Percentiles rank a stretch among this genome's conserved stretches.
phyloP scores from a whole-genome alignment of 1,140 invertebrate genomes.

The Orussus abietinus region DNA sequence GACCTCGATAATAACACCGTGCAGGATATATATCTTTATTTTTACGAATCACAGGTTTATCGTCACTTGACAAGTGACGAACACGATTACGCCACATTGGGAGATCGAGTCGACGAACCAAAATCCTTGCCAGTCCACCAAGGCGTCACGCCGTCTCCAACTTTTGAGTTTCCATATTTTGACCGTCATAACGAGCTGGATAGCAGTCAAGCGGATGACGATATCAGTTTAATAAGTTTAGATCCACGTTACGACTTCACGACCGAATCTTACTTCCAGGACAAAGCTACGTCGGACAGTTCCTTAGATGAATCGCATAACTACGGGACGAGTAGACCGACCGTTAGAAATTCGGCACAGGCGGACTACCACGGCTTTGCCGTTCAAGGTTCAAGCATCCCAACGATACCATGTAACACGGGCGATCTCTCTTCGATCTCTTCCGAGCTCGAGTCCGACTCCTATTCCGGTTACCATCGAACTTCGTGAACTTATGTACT shows the following conservation, averaged over 20 bases:
- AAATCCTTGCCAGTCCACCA: constrained; percentile 41
- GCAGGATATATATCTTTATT: too few species aligned
- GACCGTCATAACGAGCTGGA: constrained; percentile 41
- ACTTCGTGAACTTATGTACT: constrained; percentile 32
- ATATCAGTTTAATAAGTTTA: constrained; percentile 55
- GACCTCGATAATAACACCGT: too few species aligned
- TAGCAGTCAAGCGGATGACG: constrained; percentile 39
- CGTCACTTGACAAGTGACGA: constrained; percentile 28
- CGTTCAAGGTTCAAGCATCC: constrained; percentile 64
- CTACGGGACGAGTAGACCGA: constrained; percentile 56
- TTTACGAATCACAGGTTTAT: constrained; percentile 26
- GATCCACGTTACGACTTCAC: constrained; percentile 51
- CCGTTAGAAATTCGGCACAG: constrained; percentile 56
- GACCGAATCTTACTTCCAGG: constrained; percentile 31
- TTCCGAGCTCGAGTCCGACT: constrained; percentile 31
- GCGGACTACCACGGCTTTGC: constrained; percentile 67
- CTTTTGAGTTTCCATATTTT: constrained; percentile 48
- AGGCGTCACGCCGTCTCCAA: constrained; percentile 47
- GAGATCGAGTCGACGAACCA: constrained; percentile 25
- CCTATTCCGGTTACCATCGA: constrained; percentile 33
- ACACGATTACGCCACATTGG: constrained; percentile 19
- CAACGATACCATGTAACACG: constrained; percentile 70
- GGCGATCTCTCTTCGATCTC: constrained; percentile 53
- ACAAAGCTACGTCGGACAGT: constrained; percentile 34
- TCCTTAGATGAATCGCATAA: constrained; percentile 55